Evolutionary conservation across 1,140 invertebrate species (phyloP), one percentile per base, ranked within the genome.

Genomic region (Zeugodacus cucurbitae): DNA sequence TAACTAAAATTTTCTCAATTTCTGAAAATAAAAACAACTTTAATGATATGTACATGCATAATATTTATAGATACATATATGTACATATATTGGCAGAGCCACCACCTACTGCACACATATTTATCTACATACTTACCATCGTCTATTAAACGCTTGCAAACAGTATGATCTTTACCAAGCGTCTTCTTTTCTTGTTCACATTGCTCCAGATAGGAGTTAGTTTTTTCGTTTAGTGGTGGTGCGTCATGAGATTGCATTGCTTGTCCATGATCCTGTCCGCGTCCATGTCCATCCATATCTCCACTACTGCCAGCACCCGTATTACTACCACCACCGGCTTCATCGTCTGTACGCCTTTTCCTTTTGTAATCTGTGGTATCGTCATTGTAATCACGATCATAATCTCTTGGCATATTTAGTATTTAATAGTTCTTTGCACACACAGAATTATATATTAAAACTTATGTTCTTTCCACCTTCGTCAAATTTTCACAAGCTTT

Each of bases 1-100:
- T 94, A 7, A 94, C 94, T 90, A 96, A 94, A 37, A 95, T 95
- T 90, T 95, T 95, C 87, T 95, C 94, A 82, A 96, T 95, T 91
- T 96, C 96, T 96, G 94, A 37, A 94, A 94, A 88, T 62, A 89
- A 90, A 88, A 86, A 90, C 14, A 34, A 22, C 2, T 48, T 29
- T 87, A 87, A 26, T 64, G 3, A 26, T 58, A n/a, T 64, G 29
- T 64, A 44, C 17, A 78, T 78, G 8, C 67, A 74, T n/a, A 7
- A 11, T 32, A 87, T 22, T n/a, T 5, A 58, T 88, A 32, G 48
- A 74, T 20, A 11, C 7, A 87, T 22, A 64, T 67, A 6, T n/a
- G 58, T 41, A 32, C 22, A 34, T 37, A 87, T 78, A 88, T 58
- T 86, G 44, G 34, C 57, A 88, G 54, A 58, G 37, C 17, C 54